A percentile compares a stretch with the other conserved stretches of the same genome.
These are phyloP conservation scores for Polyommatus icarus DNA, from an alignment of 2,888 invertebrate genomes.

Conservation along the genomic window DNA sequence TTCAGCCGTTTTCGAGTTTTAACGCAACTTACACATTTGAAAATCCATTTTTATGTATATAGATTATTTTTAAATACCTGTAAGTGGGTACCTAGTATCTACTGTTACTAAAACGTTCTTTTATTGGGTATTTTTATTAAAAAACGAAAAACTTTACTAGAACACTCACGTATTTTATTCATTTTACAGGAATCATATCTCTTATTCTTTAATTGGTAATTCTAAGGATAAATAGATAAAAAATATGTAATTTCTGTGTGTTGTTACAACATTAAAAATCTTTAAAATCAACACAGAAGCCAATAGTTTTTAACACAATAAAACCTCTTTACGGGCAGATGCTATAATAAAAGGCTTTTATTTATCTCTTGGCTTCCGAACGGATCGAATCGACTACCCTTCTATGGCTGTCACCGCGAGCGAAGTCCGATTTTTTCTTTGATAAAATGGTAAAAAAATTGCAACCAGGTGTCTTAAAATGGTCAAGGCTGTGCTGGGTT, in stretches of 20 bases:
- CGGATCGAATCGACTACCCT: conserved; percentile 60
- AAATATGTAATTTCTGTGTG: not conserved
- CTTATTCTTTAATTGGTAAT: not conserved
- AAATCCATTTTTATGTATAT: no score
- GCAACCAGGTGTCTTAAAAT: conserved; percentile 62
- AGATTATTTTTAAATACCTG: no score
- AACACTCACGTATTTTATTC: not conserved
- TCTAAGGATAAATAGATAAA: not conserved
- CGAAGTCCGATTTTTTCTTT: conserved; percentile 44
- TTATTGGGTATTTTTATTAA: no score
- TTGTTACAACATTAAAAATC: not conserved
- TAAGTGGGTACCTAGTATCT: no score
- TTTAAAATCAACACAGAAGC: not conserved
- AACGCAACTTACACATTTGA: no score
- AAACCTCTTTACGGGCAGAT: conserved; percentile 24
- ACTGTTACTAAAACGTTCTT: no score
- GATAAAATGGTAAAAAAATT: conserved; percentile 64
- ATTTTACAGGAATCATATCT: not conserved
- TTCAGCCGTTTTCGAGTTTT: no score
- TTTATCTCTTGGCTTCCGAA: conserved; percentile 44
- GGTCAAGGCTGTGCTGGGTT: not conserved
- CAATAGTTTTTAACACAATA: not conserved
- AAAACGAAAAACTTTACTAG: no score
- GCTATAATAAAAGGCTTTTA: conserved; percentile 21
- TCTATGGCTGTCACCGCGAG: conserved; percentile 51